Evolutionary conservation across 2,113 vertebrate species (phyloP), one percentile per base, ranked within the genome.

Genomic region (Sterrhoptilus dennistouni): DNA sequence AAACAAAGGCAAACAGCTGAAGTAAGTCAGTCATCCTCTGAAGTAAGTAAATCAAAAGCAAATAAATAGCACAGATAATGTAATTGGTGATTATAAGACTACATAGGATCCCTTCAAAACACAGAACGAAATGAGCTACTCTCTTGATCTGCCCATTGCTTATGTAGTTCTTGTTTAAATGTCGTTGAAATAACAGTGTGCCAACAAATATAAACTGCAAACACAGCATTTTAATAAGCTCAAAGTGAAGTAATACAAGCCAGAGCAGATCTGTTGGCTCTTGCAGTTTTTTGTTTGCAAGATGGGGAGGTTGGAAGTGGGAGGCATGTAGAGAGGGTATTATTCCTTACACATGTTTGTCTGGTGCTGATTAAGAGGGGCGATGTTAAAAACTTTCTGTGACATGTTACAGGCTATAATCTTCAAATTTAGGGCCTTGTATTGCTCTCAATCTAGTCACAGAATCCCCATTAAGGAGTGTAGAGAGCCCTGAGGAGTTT

Each of bases 171-270:
- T 92, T 88, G 71, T 93, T 90, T 86, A 88, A 96, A 78, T 53
- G 40, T 71, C 6, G 0, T 77, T 83, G 79, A 90, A 96, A 86
- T 78, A 95, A 80, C 49, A 92, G 49, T 9, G 40, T 82, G 87
- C 91, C 93, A 96, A 95, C 90, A 93, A 96, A 84, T 84, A 83
- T 60, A 78, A 92, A 94, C 90, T 90, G 90, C 91, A 90, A 95
- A 93, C 83, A 89, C 68, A 93, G 95, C 83, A 78, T 78, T 96
- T 94, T 93, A 94, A 96, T 94, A 93, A 93, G 87, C 69, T 89
- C 69, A 81, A 83, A 96, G 76, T 92, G 80, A 90, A 97, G 68
- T 92, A 89, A 96, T 96, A 71, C 94, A 96, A 96, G 92, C 57
- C 76, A 89, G 95, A 93, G 95, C 93, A 94, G 76, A 90, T 92